Evolutionary conservation across 2,113 vertebrate species (phyloP).

Genomic region (Collichthys lucidus): DNA sequence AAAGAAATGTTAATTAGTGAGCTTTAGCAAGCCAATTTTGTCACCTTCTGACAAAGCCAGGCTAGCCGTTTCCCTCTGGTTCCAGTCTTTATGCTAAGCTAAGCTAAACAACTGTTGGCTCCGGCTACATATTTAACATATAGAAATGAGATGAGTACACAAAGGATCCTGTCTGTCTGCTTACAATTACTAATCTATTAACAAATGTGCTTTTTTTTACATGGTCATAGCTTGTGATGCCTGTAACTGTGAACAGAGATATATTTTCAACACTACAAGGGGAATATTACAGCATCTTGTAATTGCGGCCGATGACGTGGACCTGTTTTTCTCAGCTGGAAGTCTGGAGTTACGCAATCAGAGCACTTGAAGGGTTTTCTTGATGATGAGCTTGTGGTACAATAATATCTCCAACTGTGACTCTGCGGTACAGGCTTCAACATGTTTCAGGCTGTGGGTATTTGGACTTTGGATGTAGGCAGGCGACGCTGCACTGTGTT

Average conservation of each 20-base stretch:
- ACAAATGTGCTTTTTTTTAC: neutral
- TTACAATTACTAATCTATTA: neutral
- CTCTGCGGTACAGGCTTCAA: neutral
- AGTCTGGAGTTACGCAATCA: conserved; percentile 36
- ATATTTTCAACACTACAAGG: conserved; percentile 18
- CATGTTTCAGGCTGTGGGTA: conserved; percentile 19
- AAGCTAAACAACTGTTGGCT: neutral
- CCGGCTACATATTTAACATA: neutral
- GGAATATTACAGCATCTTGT: conserved; percentile 29
- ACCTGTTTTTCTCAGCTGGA: conserved; percentile 27
- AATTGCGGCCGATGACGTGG: conserved; percentile 44
- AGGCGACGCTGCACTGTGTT: conserved; percentile 1
- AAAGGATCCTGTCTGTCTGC: neutral
- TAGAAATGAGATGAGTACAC: neutral
- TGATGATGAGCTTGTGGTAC: conserved; percentile 28
- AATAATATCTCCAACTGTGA: conserved; percentile 1
- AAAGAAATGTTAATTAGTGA: neutral
- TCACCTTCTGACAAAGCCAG: neutral
- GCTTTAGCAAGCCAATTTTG: neutral
- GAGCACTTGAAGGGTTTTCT: conserved; percentile 11
- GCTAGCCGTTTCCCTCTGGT: neutral
- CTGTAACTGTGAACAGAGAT: neutral
- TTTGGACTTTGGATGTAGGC: conserved; percentile 40
- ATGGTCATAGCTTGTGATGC: neutral
- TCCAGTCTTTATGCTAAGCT: neutral